phyloP scores from a whole-genome alignment of 2,888 invertebrate genomes.

The Synergus umbraculus region DNA sequence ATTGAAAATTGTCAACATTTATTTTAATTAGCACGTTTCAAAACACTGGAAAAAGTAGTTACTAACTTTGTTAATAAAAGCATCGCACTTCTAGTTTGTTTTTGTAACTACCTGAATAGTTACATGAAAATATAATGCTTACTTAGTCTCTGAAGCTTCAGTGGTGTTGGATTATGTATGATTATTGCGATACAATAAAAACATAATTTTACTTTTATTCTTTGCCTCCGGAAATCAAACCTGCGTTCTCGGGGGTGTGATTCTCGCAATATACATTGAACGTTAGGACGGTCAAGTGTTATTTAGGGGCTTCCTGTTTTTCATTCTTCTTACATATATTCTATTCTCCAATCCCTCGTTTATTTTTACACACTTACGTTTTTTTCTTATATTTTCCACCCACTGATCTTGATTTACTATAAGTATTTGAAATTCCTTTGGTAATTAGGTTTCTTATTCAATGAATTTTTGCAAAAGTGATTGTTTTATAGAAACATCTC shows the following conservation, averaged over 20 bases:
- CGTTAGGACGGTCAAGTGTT: not conserved
- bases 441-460: too few relatives aligned
- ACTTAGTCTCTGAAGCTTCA: too few relatives aligned
- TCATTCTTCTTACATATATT: not conserved
- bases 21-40: too few relatives aligned
- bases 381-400: not conserved
- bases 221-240: not conserved
- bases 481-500: not conserved
- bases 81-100: too few relatives aligned
- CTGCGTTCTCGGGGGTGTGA: not conserved
- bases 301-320: not conserved
- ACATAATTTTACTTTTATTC: constrained; percentile 41
- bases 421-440: too few relatives aligned
- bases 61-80: too few relatives aligned
- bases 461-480: too few relatives aligned
- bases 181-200: constrained; percentile 37
- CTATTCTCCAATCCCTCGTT: not conserved
- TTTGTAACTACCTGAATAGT: too few relatives aligned
- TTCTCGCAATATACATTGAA: not conserved
- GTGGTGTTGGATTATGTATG: not conserved
- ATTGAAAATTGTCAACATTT: too few relatives aligned
- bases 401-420: not conserved
- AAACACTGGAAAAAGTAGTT: too few relatives aligned
- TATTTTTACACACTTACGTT: constrained; percentile 8
- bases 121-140: too few relatives aligned